phyloP scores from a whole-genome alignment of 2,797 vertebrate species.

The Emydoidea blandingii region DNA sequence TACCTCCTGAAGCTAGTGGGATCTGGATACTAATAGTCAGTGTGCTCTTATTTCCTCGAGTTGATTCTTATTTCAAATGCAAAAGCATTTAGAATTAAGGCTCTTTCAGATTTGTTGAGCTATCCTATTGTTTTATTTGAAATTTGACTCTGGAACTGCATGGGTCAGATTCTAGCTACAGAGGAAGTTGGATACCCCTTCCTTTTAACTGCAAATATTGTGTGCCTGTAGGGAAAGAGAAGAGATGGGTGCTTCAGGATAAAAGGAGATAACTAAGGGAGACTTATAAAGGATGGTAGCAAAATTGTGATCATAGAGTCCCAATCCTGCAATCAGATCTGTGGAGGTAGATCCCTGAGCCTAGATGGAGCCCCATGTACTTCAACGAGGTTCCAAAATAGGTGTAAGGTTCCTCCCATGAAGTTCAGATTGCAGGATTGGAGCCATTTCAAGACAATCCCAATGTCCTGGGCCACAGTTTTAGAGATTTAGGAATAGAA shows the following conservation, averaged over 20 bases:
- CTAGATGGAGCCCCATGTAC: neutral
- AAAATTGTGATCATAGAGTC: neutral
- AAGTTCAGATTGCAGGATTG: neutral
- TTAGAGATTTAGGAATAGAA: neutral
- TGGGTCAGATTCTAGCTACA: neutral
- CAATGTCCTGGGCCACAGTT: neutral
- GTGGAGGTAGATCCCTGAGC: neutral
- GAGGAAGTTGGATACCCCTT: constrained; percentile 18
- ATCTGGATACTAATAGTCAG: constrained; percentile 60
- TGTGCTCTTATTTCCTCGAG: constrained; percentile 48
- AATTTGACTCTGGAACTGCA: constrained; percentile 32
- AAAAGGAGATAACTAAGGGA: neutral
- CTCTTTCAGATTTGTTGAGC: constrained; percentile 27
- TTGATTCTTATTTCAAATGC: constrained; percentile 52
- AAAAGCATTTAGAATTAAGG: constrained; percentile 35
- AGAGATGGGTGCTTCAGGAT: neutral
- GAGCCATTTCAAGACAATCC: neutral
- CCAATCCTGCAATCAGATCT: neutral
- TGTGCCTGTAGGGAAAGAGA: neutral
- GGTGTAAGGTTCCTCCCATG: neutral
- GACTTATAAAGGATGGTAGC: neutral
- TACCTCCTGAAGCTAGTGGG: constrained; percentile 19
- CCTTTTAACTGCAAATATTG: constrained; percentile 43
- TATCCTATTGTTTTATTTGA: constrained; percentile 35
- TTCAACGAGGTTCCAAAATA: neutral